phyloP scores from a whole-genome alignment of 1,140 invertebrate species.

The Trachelipus rathkii region DNA sequence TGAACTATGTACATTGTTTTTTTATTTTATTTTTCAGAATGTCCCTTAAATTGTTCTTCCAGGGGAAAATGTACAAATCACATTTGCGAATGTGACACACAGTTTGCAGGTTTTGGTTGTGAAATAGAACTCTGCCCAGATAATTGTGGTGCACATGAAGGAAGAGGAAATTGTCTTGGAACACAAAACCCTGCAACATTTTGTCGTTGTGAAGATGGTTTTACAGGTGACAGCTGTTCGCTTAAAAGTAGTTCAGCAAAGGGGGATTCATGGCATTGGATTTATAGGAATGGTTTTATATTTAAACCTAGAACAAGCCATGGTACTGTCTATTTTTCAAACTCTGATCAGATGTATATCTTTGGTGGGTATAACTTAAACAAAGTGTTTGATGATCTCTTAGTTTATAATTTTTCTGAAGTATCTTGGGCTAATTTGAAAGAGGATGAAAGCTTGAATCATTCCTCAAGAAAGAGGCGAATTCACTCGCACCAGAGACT shows the following conservation, averaged over 20 bases:
- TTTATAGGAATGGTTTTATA: slow-evolving; percentile 65
- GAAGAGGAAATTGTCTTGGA: slow-evolving; percentile 46
- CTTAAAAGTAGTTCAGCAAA: slow-evolving; percentile 50
- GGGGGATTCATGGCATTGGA: slow-evolving; percentile 50
- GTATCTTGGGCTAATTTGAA: slow-evolving; percentile 53
- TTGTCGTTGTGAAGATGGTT: slow-evolving; percentile 37
- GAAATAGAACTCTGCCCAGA: slow-evolving; percentile 55
- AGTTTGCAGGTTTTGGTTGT: slow-evolving; percentile 77
- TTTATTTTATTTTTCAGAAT: slow-evolving; percentile 26
- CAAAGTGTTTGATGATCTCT: slow-evolving; percentile 70
- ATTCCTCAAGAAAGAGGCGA: slow-evolving; percentile 1
- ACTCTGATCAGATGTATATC: slow-evolving; percentile 77
- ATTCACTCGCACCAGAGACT: neutral
- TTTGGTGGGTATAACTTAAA: slow-evolving; percentile 93
- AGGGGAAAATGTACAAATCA: slow-evolving; percentile 75
- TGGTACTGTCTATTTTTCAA: slow-evolving; percentile 72
- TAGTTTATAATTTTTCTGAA: slow-evolving; percentile 55
- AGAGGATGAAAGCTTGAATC: slow-evolving; percentile 25
- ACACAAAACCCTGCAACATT: slow-evolving; percentile 42
- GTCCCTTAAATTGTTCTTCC: slow-evolving; percentile 86
- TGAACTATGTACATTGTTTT: no score
- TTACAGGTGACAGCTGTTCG: slow-evolving; percentile 46
- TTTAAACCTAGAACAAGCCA: slow-evolving; percentile 78
- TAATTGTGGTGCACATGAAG: slow-evolving; percentile 47
- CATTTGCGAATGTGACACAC: slow-evolving; percentile 75